phyloP scores from a whole-genome alignment of 2,113 vertebrate species.

The Callithrix jacchus region DNA sequence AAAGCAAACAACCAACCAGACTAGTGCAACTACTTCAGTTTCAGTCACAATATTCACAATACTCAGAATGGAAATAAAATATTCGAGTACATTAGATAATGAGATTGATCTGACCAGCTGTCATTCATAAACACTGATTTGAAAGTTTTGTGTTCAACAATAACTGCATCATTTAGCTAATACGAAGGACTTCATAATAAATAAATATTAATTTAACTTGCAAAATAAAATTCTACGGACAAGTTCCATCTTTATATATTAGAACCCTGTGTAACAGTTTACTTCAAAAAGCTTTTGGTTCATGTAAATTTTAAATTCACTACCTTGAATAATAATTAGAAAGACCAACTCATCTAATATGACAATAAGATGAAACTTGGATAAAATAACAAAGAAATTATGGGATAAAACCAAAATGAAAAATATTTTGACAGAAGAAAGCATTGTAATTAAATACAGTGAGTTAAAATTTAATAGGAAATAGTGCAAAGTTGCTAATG shows the following conservation, averaged over 20 bases:
- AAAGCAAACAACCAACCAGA: neutral
- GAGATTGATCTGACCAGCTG: constrained; percentile 1
- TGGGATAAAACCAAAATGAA: neutral
- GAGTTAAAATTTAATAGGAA: neutral
- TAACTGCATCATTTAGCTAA: constrained; percentile 39
- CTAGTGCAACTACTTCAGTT: neutral
- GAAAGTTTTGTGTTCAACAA: constrained; percentile 52
- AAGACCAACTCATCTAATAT: neutral
- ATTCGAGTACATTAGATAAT: constrained; percentile 17
- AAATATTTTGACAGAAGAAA: neutral
- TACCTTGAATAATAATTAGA: constrained; percentile 14
- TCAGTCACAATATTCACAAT: neutral
- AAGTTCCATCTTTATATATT: constrained; percentile 9
- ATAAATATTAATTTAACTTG: constrained; percentile 45
- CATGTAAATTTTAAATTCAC: constrained; percentile 24
- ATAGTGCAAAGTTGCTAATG: neutral
- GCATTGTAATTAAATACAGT: neutral
- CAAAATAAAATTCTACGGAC: constrained; percentile 37
- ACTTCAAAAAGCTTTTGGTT: neutral
- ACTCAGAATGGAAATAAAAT: neutral
- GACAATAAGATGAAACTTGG: neutral
- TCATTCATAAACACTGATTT: constrained; percentile 30
- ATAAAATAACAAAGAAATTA: neutral
- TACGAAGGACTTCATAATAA: constrained; percentile 27
- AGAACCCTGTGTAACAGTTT: neutral